Percentiles rank a stretch among this genome's conserved stretches.
Evolutionary conservation across 2,888 invertebrate species (phyloP).

Genomic region (Blastobasis adustella): DNA sequence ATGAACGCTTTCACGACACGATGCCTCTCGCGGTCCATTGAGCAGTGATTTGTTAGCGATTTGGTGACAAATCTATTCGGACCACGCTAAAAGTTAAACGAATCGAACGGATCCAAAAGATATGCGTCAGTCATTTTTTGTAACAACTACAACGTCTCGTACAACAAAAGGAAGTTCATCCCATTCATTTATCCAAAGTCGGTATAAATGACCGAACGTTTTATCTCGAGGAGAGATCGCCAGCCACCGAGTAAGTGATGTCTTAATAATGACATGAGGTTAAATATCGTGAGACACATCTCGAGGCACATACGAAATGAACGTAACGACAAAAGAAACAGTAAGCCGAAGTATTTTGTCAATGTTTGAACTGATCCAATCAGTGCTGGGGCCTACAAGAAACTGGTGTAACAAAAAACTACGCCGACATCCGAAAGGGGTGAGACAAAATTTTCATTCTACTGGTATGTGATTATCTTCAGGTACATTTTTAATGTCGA

Average conservation of each 20-base stretch:
- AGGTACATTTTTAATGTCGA: constrained; percentile 3
- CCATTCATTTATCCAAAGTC: constrained; percentile 38
- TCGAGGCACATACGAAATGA: constrained; percentile 44
- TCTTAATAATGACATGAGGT: constrained; percentile 70
- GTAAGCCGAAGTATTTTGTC: constrained; percentile 65
- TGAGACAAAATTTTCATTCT: constrained; percentile 51
- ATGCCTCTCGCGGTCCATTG: constrained; percentile 38
- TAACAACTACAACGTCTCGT: no score
- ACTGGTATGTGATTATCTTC: constrained; percentile 48
- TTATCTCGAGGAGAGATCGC: constrained; percentile 54
- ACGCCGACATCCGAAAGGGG: constrained; percentile 44
- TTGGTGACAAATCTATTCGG: constrained; percentile 23
- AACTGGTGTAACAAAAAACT: constrained; percentile 44
- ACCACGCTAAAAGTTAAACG: constrained; percentile 1
- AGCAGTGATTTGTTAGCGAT: constrained; percentile 33
- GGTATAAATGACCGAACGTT: constrained; percentile 54
- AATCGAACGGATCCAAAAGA: not conserved
- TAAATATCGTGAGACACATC: constrained; percentile 67
- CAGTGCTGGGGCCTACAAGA: constrained; percentile 38
- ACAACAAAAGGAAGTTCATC: constrained; percentile 16
- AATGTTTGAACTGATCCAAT: constrained; percentile 68
- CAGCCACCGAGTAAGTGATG: constrained; percentile 71
- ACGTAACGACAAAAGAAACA: constrained; percentile 58
- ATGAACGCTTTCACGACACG: constrained; percentile 44
- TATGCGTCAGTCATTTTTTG: no score